Base-by-base conservation (phyloP, 1,140 invertebrate species). In the Caenorhabditis inopinata region DNA sequence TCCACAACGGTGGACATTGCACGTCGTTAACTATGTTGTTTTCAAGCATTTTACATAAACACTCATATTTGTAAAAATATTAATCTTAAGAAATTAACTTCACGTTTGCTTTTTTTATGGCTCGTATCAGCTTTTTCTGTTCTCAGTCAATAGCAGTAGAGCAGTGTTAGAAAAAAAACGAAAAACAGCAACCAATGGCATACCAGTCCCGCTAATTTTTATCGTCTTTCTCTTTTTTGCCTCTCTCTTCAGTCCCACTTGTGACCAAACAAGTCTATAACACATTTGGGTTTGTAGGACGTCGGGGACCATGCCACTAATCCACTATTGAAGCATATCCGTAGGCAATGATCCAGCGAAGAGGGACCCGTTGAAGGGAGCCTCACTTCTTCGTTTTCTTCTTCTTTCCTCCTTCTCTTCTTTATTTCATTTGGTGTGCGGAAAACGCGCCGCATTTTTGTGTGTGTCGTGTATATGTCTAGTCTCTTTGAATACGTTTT, bases 291-390 rank as follows among this genome's bases (percentile, higher is more conserved):
- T 68, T 68, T 18, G 58, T 68, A 68, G 58, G n/a, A 32, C 58
- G 32, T 42, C n/a, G 29, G 32, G 32, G 18, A 68, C 58, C 58
- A 68, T 68, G 58, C 32, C 38, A 32, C 58, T 68, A 68, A 68
- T 68, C 58, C 58, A 68, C 58, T 68, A 68, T 68, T 68, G 58
- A 68, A 68, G 38, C 58, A 68, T 68, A 68, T 68, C 58, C 58
- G 58, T 68, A 68, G 58, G 58, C 58, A 68, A 68, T 68, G 58
- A 68, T 68, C 58, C 58, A 68, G 32, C 58, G n/a, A 68, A 68
- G 32, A 68, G 32, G 32, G 58, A 68, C 32, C 32, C 32, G 58
- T 18, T 38, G 58, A 68, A 58, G 51, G 58, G 58, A 68, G 16
- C 58, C 58, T 68, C 58, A 38, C 58, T 68, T 68, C 58, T 62